Base-by-base conservation (phyloP, 2,888 invertebrate genomes). In the Drosophila formosana region DNA sequence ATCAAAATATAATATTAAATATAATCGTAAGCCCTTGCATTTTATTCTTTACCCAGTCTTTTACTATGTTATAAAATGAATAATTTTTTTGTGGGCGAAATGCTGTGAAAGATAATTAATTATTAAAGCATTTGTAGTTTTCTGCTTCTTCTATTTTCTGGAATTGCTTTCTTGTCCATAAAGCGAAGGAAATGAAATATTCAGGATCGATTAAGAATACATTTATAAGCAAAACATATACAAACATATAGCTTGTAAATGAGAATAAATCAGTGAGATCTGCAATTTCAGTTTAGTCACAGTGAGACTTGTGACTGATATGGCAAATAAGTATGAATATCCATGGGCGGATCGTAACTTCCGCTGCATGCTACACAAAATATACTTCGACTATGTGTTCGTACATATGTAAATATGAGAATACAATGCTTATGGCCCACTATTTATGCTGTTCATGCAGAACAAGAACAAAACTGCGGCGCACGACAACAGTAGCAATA, bases 381-480 rank as follows among this genome's bases (percentile, higher is more conserved):
- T 55, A 46, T 46, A 46, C 26, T 11, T 25, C n/a, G 8, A 18
- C 39, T 45, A 53, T 55, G 23, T 46, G 23, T 4, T 11, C 23
- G 45, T 37, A 51, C 13, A 39, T 13, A 53, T 46, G 25, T 61
- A 46, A 47, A 39, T 37, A 18, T 13, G 18, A 5, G 47, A 58
- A 49, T 49, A 58, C 28, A 58, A 58, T 41, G 39, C 39, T 49
- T 13, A 47, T 25, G 56, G 23, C 4, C 41, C 51, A 34, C 39
- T 49, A 34, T 66, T 74, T 67, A 69, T 69, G 70, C 63, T 76
- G 65, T 66, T 73, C 68, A 76, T 66, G 77, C 78, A 70, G 66
- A 77, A 73, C 73, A 60, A 63, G 61, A 62, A 72, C 53, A 47
- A 62, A 57, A 51, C 39, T 56, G 57, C 28, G 58, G 34, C 45